These are phyloP conservation scores for Vidua chalybeata DNA, from an alignment of 2,113 vertebrate genomes.

Conservation along the genomic window DNA sequence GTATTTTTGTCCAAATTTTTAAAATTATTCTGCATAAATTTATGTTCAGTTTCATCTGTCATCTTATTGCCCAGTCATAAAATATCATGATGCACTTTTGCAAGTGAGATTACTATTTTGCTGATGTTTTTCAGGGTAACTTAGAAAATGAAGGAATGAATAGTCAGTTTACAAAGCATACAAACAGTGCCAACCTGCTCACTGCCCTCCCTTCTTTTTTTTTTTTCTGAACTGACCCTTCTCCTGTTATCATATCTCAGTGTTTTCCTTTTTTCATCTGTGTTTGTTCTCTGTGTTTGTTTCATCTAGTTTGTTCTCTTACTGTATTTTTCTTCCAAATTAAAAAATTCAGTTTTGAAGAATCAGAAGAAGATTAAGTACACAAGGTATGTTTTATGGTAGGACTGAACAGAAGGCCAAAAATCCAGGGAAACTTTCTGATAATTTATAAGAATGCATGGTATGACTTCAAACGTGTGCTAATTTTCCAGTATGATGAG, in stretches of 20 bases:
- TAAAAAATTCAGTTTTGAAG: neutral
- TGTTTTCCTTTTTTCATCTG: neutral
- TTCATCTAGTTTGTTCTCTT: neutral
- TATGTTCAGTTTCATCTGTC: neutral
- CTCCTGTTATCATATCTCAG: neutral
- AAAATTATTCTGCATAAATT: constrained; percentile 11
- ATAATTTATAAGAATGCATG: neutral
- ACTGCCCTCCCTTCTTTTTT: neutral
- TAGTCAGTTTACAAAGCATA: neutral
- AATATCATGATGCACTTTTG: neutral
- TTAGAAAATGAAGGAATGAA: neutral
- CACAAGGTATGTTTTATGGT: neutral
- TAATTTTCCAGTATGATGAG: neutral
- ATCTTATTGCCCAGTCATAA: neutral
- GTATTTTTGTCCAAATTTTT: neutral
- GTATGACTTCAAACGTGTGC: neutral
- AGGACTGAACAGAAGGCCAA: neutral
- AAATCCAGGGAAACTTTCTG: neutral
- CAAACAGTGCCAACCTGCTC: neutral
- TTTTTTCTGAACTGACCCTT: neutral
- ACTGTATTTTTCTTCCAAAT: neutral
- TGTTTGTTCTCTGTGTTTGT: neutral
- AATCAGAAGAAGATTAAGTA: neutral
- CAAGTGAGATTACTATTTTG: neutral
- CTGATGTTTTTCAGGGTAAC: neutral